Evolutionary conservation across 2,888 invertebrate species (phyloP), one percentile per base, ranked within the genome.

Genomic region (Dastarcus helophoroides): DNA sequence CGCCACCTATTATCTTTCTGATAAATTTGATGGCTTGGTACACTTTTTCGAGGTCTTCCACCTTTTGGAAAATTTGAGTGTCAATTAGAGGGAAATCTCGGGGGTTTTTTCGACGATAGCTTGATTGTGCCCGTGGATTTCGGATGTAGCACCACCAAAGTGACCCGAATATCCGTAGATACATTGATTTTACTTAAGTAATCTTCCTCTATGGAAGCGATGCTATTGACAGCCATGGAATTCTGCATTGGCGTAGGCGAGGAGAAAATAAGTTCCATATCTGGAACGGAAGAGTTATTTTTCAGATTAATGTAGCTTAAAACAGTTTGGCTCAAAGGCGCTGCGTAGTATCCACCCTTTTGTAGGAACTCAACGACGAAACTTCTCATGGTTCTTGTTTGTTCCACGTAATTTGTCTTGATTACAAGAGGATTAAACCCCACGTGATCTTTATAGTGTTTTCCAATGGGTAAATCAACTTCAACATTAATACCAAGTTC

Each of bases 11-110:
- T 3, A 71, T 42, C 30, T 54, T 55, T 5, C 55, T 41, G 8
- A 60, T 38, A 22, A 60, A 60, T 28, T 58, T 59, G 26, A 70
- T 64, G 12, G 68, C 74, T 22, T 68, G 51, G 25, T 70, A 51
- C 2, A 73, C 53, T 2, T n/a, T 63, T 65, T 12, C 64, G 49
- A 1, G 70, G 37, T 46, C 80, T 79, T 29, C 63, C 54, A 44
- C 84, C 83, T 10, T 73, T 64, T 1, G 61, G 50, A 14, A 81
- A 65, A 51, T 79, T 80, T 45, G 77, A 76, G 2, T 76, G 62
- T 43, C 71, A 62, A 26, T 81, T 72, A 13, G 64, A 43, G 0
- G 79, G 79, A 29, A 67, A 58, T 4, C 73, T 70, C 16, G 58
- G 51, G 0, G 77, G 74, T 50, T 78, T 54, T 1, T 53, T 55